Evolutionary conservation across 2,797 vertebrate genomes (phyloP).

Genomic region (Helostoma temminkii): DNA sequence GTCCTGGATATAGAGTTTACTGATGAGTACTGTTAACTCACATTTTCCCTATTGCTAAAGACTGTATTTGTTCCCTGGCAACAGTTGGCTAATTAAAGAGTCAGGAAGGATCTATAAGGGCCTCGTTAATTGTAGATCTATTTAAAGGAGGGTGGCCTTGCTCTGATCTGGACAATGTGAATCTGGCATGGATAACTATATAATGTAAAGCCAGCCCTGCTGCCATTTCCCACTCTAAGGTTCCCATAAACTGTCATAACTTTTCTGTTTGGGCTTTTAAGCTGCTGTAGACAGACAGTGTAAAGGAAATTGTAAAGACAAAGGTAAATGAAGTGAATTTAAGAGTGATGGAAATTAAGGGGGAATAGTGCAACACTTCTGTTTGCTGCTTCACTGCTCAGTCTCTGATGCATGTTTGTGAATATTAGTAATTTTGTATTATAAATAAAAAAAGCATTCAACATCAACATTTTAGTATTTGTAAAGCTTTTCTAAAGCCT

Average conservation of each 20-base stretch:
- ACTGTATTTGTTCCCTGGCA: conserved; percentile 61
- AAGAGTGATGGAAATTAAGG: conserved; percentile 23
- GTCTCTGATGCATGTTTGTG: neutral
- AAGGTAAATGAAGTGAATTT: neutral
- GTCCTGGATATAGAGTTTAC: conserved; percentile 43
- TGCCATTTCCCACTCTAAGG: neutral
- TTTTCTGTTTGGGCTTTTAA: too few species aligned
- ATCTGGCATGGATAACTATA: conserved; percentile 16
- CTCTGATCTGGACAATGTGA: conserved; percentile 15
- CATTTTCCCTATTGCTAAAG: conserved; percentile 1
- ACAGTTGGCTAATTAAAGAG: conserved; percentile 52
- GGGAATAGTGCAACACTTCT: conserved; percentile 9
- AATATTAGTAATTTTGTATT: conserved; percentile 13
- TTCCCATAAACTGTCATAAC: neutral
- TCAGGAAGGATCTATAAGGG: conserved; percentile 30
- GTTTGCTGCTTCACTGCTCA: neutral
- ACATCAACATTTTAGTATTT: conserved; percentile 7
- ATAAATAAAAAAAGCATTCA: too few species aligned
- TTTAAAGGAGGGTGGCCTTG: conserved; percentile 18
- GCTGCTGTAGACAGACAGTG: neutral
- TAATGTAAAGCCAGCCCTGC: neutral
- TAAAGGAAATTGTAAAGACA: neutral
- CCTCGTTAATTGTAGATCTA: conserved; percentile 38
- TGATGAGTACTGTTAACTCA: conserved; percentile 30
- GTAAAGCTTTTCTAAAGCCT: neutral